Percentiles rank a stretch among this genome's conserved stretches.
phyloP scores from a whole-genome alignment of 2,797 vertebrate species.

The Anabacerthia variegaticeps region DNA sequence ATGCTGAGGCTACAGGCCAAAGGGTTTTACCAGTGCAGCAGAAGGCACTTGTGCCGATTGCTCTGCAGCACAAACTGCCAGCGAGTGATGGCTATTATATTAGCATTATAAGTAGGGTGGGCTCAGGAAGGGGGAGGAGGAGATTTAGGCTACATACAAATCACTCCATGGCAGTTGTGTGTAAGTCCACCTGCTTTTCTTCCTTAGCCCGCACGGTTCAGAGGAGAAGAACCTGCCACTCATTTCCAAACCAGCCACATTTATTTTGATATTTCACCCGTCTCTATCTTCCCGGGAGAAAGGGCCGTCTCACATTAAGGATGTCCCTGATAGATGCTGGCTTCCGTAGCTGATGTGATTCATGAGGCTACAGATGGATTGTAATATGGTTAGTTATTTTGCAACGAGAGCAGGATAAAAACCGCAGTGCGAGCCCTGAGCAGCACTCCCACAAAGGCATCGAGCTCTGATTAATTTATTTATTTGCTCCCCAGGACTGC shows the following conservation, averaged over 20 bases:
- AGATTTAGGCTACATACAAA: neutral
- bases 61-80: slow-evolving; percentile 18
- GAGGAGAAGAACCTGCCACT: neutral
- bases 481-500: slow-evolving; percentile 34
- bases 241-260: neutral
- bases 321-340: neutral
- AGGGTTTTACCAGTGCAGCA: slow-evolving; percentile 36
- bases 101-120: slow-evolving; percentile 50
- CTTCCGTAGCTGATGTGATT: slow-evolving; percentile 19
- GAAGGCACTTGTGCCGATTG: slow-evolving; percentile 30
- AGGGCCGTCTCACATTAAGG: neutral
- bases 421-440: accelerated
- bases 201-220: neutral
- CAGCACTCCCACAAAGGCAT: neutral
- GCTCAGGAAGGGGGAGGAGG: neutral
- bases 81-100: slow-evolving; percentile 48
- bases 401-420: neutral
- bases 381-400: slow-evolving; percentile 20
- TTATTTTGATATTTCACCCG: neutral
- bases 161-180: neutral
- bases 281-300: neutral
- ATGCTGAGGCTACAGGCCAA: slow-evolving; percentile 33
- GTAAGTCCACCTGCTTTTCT: neutral
- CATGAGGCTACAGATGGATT: slow-evolving; percentile 22
- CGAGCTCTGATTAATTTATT: neutral